These are phyloP conservation scores for Halocynthia aurantium DNA, from an alignment of 23 tunicate genomes.

Conservation along the genomic window DNA sequence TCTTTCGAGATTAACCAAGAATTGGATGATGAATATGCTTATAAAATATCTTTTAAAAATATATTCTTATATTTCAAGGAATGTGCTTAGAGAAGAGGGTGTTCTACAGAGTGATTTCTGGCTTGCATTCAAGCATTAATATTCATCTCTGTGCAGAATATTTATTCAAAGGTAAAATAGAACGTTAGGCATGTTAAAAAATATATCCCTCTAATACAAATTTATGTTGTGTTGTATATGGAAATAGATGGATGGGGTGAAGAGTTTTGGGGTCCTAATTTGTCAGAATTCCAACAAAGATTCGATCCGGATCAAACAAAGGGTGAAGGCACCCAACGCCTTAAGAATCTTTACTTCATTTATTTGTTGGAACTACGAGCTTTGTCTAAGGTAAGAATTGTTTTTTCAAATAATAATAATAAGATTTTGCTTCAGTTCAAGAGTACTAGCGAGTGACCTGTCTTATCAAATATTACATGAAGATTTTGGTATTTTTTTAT, in stretches of 20 bases:
- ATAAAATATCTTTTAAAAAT: neutral
- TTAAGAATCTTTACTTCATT: constrained; percentile 85
- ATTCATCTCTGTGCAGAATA: constrained; percentile 72
- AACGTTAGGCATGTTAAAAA: neutral
- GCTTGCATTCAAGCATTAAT: constrained; percentile 85
- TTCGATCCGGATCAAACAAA: constrained; percentile 62
- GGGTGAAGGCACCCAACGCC: constrained; percentile 63
- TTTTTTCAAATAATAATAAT: too few relatives aligned
- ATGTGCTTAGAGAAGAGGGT: constrained; percentile 91
- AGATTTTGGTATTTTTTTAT: too few relatives aligned
- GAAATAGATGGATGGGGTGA: constrained; percentile 72
- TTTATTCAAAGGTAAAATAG: constrained; percentile 60
- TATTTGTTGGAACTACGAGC: constrained; percentile 89
- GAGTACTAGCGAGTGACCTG: too few relatives aligned
- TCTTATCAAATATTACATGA: too few relatives aligned
- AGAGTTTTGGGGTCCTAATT: constrained; percentile 71
- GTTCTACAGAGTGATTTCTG: constrained; percentile 91
- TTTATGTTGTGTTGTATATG: neutral
- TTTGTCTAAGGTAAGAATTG: constrained; percentile 58
- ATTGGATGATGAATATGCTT: too few relatives aligned
- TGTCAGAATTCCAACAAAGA: constrained; percentile 69
- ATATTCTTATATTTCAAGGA: constrained; percentile 26
- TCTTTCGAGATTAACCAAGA: too few relatives aligned
- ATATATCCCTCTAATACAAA: neutral
- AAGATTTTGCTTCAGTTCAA: too few relatives aligned